phyloP scores from a whole-genome alignment of 2,113 vertebrate genomes.

The Ictidomys tridecemlineatus region DNA sequence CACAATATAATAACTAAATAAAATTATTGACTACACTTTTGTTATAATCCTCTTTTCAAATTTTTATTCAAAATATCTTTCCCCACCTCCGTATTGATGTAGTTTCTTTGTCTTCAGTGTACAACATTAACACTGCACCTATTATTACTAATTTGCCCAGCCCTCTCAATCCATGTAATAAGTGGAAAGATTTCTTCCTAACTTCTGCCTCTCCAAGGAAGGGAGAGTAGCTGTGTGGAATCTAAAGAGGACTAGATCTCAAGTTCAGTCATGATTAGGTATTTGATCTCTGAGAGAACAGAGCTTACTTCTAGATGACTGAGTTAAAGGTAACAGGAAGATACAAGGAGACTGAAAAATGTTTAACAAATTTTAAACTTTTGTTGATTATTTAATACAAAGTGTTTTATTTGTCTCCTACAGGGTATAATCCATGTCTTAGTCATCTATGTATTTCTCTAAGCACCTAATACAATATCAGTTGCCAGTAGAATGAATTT shows the following conservation, averaged over 20 bases:
- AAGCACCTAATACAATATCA: background rate
- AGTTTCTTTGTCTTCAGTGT: background rate
- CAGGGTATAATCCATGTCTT: background rate
- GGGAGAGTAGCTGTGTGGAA: background rate
- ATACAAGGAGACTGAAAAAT: background rate
- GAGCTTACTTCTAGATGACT: slow-evolving; percentile 24
- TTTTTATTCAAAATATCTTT: slow-evolving; percentile 56
- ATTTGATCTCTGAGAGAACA: slow-evolving; percentile 26
- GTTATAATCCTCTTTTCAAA: slow-evolving; percentile 18
- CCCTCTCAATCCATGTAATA: background rate
- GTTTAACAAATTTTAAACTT: slow-evolving; percentile 42
- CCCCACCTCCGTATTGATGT: background rate
- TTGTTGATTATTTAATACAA: slow-evolving; percentile 43
- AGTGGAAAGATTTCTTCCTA: slow-evolving; percentile 58
- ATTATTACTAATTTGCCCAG: background rate
- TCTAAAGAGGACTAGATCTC: slow-evolving; percentile 14
- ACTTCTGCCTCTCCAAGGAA: slow-evolving; percentile 32
- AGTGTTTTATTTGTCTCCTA: slow-evolving; percentile 38
- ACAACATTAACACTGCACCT: background rate
- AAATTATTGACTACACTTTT: slow-evolving; percentile 7
- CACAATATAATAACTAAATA: background rate
- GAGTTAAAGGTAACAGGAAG: slow-evolving; percentile 55
- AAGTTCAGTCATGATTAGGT: slow-evolving; percentile 33
- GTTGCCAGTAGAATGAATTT: slow-evolving; percentile 38
- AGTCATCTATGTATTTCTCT: slow-evolving; percentile 39